phyloP scores from a whole-genome alignment of 2,888 invertebrate species.

The Chaetogeoica ovagalla region DNA sequence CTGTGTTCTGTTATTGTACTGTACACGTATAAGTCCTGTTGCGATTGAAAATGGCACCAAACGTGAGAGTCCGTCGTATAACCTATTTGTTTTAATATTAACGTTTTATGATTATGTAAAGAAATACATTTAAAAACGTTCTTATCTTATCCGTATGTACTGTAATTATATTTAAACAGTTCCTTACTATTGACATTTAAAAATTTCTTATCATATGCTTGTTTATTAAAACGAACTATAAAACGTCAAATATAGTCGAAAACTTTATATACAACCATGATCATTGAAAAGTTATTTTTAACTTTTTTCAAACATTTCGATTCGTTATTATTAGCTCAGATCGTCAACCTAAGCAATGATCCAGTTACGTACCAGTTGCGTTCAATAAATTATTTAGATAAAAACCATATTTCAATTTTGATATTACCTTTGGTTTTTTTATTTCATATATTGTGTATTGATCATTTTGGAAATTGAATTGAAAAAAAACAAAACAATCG shows the following conservation, averaged over 20 bases:
- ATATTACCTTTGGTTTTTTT: no score
- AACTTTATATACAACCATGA: not conserved
- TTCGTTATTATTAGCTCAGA: no score
- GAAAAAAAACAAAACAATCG: not conserved
- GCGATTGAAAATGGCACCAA: not conserved
- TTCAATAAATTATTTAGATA: no score
- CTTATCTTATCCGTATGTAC: slow-evolving; percentile 1
- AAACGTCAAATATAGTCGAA: not conserved
- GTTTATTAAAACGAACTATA: not conserved
- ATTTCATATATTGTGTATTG: no score
- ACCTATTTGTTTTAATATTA: not conserved
- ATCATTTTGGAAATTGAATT: not conserved
- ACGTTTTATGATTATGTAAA: not conserved
- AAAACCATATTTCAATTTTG: no score
- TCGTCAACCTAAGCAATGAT: no score
- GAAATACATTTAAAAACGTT: slow-evolving; percentile 3
- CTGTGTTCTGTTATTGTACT: not conserved
- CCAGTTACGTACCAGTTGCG: no score
- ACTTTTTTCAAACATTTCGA: no score
- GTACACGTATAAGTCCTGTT: no score
- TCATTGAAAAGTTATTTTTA: no score
- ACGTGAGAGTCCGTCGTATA: not conserved
- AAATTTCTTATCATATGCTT: not conserved
- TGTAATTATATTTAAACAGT: slow-evolving; percentile 4
- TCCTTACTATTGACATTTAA: not conserved